phyloP scores from a whole-genome alignment of 2,888 invertebrate genomes.

The Pomacea canaliculata region DNA sequence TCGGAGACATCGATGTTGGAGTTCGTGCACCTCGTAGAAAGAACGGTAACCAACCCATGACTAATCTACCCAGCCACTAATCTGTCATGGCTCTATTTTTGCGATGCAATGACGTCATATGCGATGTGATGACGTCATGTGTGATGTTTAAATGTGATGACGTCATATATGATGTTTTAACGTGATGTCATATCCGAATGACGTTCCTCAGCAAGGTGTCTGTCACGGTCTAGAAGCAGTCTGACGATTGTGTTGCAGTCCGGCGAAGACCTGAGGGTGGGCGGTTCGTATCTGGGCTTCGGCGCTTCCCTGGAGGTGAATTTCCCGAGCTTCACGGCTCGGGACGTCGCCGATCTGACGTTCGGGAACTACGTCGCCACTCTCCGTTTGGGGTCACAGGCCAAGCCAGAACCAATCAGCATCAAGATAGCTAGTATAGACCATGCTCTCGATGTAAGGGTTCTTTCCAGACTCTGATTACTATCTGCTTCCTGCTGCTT shows the following conservation, averaged over 20 bases:
- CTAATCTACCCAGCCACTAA: too few relatives aligned
- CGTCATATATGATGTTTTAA: too few relatives aligned
- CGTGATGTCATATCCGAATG: too few relatives aligned
- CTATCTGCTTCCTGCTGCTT: too few relatives aligned
- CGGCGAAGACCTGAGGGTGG: conserved; percentile 22
- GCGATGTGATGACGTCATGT: too few relatives aligned
- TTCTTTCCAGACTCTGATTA: too few relatives aligned
- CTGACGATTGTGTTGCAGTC: conserved; percentile 1
- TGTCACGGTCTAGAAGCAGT: too few relatives aligned
- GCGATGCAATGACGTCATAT: too few relatives aligned
- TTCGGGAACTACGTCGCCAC: conserved; percentile 28
- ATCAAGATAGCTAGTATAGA: conserved; percentile 21
- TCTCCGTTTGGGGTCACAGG: conserved; percentile 25
- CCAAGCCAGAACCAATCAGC: conserved; percentile 31
- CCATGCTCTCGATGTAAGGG: background rate
- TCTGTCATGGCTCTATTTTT: too few relatives aligned
- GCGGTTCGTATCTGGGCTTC: conserved; percentile 36
- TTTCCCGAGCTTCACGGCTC: conserved; percentile 25
- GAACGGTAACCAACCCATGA: background rate
- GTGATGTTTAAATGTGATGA: too few relatives aligned
- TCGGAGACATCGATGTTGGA: conserved; percentile 17
- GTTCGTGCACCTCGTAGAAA: conserved; percentile 31
- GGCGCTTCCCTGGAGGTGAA: conserved; percentile 31
- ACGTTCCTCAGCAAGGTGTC: too few relatives aligned
- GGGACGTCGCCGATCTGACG: conserved; percentile 19